These are phyloP conservation scores for Rattus rattus DNA, from an alignment of 2,113 vertebrate species.

Conservation along the genomic window DNA sequence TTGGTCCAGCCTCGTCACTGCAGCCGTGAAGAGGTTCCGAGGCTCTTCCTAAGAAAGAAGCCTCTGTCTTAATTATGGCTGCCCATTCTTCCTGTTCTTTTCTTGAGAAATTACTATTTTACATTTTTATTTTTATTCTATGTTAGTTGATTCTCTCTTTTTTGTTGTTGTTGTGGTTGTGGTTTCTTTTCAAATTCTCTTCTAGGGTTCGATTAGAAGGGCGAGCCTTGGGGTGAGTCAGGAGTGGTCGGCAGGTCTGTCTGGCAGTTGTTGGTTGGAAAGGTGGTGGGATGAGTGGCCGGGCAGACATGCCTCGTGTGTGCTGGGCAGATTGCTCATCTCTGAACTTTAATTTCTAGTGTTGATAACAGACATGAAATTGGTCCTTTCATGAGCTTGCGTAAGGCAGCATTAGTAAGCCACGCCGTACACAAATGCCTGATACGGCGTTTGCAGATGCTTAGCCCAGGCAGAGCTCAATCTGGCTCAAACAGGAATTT, in stretches of 20 bases:
- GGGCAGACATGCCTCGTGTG: too few species aligned
- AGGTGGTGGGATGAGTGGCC: neutral
- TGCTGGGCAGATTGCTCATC: neutral
- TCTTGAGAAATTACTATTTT: conserved; percentile 19
- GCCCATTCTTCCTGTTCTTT: neutral
- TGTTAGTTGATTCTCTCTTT: neutral
- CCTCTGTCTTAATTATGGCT: neutral
- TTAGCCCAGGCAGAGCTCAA: neutral
- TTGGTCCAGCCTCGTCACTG: neutral
- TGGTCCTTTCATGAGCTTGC: neutral
- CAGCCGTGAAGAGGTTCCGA: neutral
- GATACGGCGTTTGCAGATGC: neutral
- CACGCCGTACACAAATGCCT: neutral
- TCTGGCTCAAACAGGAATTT: neutral
- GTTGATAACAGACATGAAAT: neutral
- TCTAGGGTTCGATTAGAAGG: conserved; percentile 1
- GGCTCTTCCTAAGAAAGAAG: neutral
- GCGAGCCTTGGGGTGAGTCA: neutral
- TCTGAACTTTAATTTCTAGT: neutral
- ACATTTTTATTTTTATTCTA: neutral
- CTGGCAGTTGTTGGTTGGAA: neutral
- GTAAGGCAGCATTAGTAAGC: neutral
- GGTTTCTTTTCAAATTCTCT: conserved; percentile 37
- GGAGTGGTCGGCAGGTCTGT: neutral
- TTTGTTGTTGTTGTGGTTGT: neutral